A percentile compares a stretch with the other conserved stretches of the same genome.
Evolutionary conservation across 2,113 vertebrate genomes (phyloP).

Genomic region (Motacilla tschutschensis): DNA sequence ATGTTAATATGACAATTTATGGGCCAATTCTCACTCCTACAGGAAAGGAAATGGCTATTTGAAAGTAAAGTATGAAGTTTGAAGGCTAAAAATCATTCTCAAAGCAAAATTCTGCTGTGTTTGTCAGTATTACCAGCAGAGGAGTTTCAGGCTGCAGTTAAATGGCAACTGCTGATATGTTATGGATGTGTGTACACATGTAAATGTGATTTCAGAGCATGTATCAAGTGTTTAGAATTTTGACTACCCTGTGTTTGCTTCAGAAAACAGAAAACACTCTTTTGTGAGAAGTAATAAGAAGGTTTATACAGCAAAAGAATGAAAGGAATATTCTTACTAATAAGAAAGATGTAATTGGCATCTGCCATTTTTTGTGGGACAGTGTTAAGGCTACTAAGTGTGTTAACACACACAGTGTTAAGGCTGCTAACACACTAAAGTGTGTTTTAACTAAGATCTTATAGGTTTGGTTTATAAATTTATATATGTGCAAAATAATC

Average conservation of each 20-base stretch:
- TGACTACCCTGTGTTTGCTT: not conserved
- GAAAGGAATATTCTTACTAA: not conserved
- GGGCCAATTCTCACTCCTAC: not conserved
- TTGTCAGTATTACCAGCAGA: not conserved
- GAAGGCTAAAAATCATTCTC: not conserved
- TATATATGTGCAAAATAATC: not conserved
- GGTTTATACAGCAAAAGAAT: not conserved
- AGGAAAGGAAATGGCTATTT: not conserved
- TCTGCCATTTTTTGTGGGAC: not conserved
- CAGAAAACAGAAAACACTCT: not conserved
- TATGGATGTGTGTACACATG: fast-evolving
- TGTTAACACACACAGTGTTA: too few species aligned
- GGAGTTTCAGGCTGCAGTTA: not conserved
- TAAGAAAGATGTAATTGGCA: not conserved
- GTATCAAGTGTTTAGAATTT: not conserved
- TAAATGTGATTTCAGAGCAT: not conserved
- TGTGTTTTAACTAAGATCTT: not conserved
- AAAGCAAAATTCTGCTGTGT: not conserved
- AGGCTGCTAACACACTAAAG: not conserved
- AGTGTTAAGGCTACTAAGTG: not conserved
- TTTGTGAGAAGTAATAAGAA: not conserved
- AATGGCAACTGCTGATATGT: not conserved
- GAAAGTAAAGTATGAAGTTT: not conserved
- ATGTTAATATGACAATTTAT: not conserved
- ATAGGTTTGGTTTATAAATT: not conserved